Percentiles rank a stretch among this genome's conserved stretches.
Conservation (phyloP, 2,113 vertebrate species). For the Symphodus melops region DNA sequence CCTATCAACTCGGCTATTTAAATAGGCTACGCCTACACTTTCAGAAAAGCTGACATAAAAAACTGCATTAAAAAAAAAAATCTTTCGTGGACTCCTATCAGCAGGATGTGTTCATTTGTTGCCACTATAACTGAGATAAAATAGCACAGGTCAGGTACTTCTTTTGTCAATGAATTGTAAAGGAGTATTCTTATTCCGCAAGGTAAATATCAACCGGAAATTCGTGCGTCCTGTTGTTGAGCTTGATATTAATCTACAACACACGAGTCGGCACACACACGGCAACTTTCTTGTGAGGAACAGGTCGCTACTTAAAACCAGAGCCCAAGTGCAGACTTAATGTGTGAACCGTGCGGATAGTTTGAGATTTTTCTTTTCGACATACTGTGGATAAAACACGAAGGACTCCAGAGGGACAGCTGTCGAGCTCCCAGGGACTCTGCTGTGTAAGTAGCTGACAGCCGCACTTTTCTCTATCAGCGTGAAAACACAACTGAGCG, state of each 20-base stretch:
- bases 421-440: background rate
- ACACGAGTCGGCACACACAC: background rate
- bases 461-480: slow-evolving; percentile 7
- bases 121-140: too few species aligned
- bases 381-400: background rate
- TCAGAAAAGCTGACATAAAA: too few species aligned
- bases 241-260: slow-evolving; percentile 15
- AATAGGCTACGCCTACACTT: too few species aligned
- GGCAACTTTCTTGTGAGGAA: slow-evolving; percentile 10
- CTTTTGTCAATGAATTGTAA: too few species aligned
- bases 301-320: slow-evolving; percentile 2
- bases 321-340: background rate
- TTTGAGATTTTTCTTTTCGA: background rate
- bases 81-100: too few species aligned
- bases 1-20: too few species aligned
- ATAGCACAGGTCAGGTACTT: too few species aligned
- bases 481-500: slow-evolving; percentile 2
- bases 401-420: slow-evolving; percentile 4
- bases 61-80: too few species aligned
- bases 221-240: fast-evolving
- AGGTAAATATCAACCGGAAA: slow-evolving; percentile 31
- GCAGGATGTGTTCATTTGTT: too few species aligned
- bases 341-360: background rate
- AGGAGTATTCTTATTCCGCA: too few species aligned
- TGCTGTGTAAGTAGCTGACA: slow-evolving; percentile 49